These are phyloP conservation scores for Pollenia labialis DNA, from an alignment of 2,888 invertebrate genomes.

Conservation along the genomic window DNA sequence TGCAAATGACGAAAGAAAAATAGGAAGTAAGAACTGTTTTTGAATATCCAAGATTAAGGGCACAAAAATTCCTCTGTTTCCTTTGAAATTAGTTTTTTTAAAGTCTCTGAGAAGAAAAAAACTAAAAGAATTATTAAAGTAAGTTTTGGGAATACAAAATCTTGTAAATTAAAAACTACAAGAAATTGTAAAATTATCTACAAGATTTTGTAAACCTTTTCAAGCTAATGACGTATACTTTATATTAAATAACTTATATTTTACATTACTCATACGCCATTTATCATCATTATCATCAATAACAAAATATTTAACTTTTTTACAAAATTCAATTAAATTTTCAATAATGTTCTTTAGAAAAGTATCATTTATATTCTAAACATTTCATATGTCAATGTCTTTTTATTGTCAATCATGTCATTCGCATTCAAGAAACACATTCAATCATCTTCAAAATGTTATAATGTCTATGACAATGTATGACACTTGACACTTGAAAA, in stretches of 20 bases:
- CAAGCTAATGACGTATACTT: not conserved
- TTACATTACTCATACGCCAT: not conserved
- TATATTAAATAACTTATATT: not conserved
- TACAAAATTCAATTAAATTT: constrained; percentile 4
- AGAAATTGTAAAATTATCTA: no score
- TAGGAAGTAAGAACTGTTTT: not conserved
- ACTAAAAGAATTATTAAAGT: no score
- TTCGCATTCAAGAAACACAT: not conserved
- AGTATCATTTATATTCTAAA: not conserved
- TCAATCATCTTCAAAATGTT: constrained; percentile 17
- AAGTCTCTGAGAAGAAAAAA: no score
- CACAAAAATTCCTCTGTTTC: no score
- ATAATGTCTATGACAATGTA: constrained; percentile 42
- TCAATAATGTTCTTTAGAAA: constrained; percentile 4
- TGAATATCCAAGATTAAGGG: no score
- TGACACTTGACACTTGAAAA: constrained; percentile 58
- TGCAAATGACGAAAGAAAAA: not conserved
- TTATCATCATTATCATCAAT: not conserved
- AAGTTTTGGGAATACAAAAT: no score
- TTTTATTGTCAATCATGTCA: constrained; percentile 42
- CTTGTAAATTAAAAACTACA: no score
- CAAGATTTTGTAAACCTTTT: no score
- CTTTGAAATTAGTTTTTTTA: no score
- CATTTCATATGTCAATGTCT: constrained; percentile 42
- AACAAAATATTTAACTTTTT: not conserved